Evolutionary conservation across 2,113 vertebrate genomes (phyloP), one percentile per base, ranked within the genome.

Genomic region (Onychostoma macrolepis): DNA sequence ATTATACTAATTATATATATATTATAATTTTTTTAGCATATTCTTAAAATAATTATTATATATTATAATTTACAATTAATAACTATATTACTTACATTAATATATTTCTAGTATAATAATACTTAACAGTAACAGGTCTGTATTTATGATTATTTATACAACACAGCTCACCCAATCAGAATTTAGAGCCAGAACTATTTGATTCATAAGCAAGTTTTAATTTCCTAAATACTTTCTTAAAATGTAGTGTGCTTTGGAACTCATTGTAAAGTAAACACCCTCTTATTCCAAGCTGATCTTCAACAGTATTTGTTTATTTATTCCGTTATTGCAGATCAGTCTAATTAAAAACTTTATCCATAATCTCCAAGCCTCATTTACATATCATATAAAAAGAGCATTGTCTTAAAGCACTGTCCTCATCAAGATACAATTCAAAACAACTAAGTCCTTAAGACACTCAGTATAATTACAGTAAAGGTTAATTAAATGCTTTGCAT

Each of bases 401-500:
- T 87, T 87, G 87, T 87, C 82, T 90, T 87, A 43, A 83, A 83
- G 41, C 74, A 83, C 36, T 53, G 65, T 61, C 81, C 80, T 86
- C 84, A 80, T 89, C 80, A 84, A 80, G 84, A 83, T 76, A 83
- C 19, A 92, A 92, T 92, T 92, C 89, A 93, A 93, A 92, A 94
- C 89, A 90, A 83, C 33, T 21, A 82, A 84, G 71, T 86, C 80
- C 80, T 89, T 89, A 84, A 90, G 80, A 88, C 65, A 53, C 56
- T 91, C 92, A 91, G 92, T 93, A 92, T 75, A 93, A 94, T 93
- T 92, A 78, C 48, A 53, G 48, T 50, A 91, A 90, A 91, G 1
- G 72, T 91, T 94, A 93, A 94, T 94, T 94, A 94, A 93, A 94
- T 91, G 90, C 53, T 89, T 91, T 92, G 84, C 80, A 85, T 80